These are phyloP conservation scores for Catharus bicknelli DNA, from an alignment of 2,113 vertebrate genomes.

Conservation along the genomic window DNA sequence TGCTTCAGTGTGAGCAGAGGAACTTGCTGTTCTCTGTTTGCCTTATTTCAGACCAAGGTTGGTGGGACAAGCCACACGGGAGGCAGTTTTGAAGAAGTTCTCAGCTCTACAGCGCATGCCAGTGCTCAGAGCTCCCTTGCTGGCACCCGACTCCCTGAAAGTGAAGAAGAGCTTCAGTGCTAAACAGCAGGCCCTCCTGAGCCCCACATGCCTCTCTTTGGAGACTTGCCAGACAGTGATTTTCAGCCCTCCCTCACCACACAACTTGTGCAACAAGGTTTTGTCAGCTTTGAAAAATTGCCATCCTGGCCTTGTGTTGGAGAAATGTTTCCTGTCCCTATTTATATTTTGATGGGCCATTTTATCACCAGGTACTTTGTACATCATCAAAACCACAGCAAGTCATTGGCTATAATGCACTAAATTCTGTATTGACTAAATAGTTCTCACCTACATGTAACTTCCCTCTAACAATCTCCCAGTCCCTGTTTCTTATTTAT, in stretches of 20 bases:
- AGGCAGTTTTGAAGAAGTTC: slow-evolving; percentile 95
- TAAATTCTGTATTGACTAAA: background rate
- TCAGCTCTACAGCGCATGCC: slow-evolving; percentile 91
- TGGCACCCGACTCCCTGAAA: slow-evolving; percentile 69
- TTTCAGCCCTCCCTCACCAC: background rate
- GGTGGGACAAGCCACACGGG: slow-evolving; percentile 74
- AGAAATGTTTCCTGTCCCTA: background rate
- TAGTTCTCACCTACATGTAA: background rate
- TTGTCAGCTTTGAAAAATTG: slow-evolving; percentile 5
- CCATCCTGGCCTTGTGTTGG: background rate
- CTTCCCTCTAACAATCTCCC: background rate
- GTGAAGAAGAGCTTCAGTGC: slow-evolving; percentile 77
- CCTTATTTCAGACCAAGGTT: slow-evolving; percentile 87
- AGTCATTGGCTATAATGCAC: background rate
- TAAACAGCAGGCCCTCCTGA: slow-evolving; percentile 39
- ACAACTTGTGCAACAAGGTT: background rate
- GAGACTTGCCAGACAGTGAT: background rate
- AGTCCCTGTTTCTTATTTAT: background rate
- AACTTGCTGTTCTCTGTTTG: background rate
- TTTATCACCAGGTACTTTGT: background rate
- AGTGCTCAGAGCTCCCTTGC: slow-evolving; percentile 84
- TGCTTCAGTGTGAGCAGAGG: background rate
- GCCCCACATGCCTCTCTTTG: background rate
- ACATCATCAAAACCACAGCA: background rate
- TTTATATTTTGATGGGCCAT: background rate